A percentile compares a stretch with the other conserved stretches of the same genome.
These are phyloP conservation scores for Chionis minor DNA, from an alignment of 2,113 vertebrate genomes.

Conservation along the genomic window DNA sequence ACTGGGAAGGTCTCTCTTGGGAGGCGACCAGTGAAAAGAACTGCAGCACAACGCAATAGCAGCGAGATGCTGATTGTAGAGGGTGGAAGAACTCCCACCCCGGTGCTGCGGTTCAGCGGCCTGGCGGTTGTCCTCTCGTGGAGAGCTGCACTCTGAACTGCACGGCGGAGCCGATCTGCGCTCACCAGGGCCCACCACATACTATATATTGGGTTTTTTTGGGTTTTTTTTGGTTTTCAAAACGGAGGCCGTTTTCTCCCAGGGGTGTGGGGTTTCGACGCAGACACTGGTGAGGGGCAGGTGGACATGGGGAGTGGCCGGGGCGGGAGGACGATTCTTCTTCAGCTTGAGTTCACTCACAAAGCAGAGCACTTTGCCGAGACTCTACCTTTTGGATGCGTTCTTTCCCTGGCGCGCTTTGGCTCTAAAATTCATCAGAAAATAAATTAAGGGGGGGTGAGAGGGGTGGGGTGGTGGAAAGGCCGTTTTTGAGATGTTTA, in stretches of 20 bases:
- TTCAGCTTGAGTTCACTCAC: background rate
- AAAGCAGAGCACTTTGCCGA: background rate
- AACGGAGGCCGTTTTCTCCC: rapidly evolving
- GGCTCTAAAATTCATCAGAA: background rate
- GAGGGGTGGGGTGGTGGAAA: no score
- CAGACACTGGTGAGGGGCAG: background rate
- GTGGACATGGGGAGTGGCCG: background rate
- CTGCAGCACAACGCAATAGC: background rate
- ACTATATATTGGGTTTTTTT: rapidly evolving
- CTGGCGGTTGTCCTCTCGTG: rapidly evolving
- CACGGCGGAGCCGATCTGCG: background rate
- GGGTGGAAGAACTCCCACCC: background rate
- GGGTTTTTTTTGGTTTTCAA: background rate
- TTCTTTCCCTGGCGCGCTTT: background rate
- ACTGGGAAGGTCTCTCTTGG: background rate
- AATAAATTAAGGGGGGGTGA: no score
- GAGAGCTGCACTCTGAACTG: background rate
- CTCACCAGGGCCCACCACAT: background rate
- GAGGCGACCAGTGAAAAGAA: background rate
- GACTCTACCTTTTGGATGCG: background rate
- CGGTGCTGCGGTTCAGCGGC: rapidly evolving
- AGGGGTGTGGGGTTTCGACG: background rate
- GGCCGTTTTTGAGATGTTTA: background rate
- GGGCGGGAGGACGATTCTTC: background rate
- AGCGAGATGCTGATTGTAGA: background rate